Conservation (phyloP, 2,797 vertebrate species). For the Notoglanidium macrostoma region DNA sequence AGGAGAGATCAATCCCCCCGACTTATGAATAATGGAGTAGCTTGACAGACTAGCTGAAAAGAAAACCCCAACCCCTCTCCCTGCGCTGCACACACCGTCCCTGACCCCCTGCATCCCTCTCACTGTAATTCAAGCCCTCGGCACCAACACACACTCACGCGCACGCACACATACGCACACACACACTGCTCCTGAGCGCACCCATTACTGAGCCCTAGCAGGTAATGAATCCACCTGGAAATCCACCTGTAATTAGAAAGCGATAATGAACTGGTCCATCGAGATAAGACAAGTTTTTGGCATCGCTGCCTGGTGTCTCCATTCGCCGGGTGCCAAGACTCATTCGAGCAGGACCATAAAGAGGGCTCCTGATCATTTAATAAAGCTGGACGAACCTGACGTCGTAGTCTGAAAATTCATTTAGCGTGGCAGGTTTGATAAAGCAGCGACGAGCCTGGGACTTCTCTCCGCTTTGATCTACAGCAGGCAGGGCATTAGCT, state of each 20-base stretch:
- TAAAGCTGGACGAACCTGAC: constrained; percentile 66
- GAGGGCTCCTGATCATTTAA: constrained; percentile 69
- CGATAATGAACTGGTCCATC: constrained; percentile 85
- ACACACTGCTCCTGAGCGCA: constrained; percentile 50
- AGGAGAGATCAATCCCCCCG: constrained; percentile 66
- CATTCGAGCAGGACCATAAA: constrained; percentile 65
- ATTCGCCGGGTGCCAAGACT: constrained; percentile 61
- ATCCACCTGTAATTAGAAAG: constrained; percentile 86
- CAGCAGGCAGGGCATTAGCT: background rate
- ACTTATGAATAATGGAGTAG: constrained; percentile 76
- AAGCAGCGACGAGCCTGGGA: background rate
- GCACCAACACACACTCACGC: constrained; percentile 22
- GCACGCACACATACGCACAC: background rate
- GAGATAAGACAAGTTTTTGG: constrained; percentile 75
- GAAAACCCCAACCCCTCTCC: constrained; percentile 70
- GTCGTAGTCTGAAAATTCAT: background rate
- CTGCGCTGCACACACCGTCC: constrained; percentile 69
- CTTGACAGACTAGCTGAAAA: constrained; percentile 76
- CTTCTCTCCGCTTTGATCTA: constrained; percentile 1
- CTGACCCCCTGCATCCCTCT: constrained; percentile 65
- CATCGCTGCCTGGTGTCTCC: constrained; percentile 66
- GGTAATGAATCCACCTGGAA: constrained; percentile 83
- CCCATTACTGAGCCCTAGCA: constrained; percentile 65
- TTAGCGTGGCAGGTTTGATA: background rate
- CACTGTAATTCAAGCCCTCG: constrained; percentile 58